Evolutionary conservation across 2,113 vertebrate genomes (phyloP), one percentile per base, ranked within the genome.

Genomic region (Balaenoptera acutorostrata): DNA sequence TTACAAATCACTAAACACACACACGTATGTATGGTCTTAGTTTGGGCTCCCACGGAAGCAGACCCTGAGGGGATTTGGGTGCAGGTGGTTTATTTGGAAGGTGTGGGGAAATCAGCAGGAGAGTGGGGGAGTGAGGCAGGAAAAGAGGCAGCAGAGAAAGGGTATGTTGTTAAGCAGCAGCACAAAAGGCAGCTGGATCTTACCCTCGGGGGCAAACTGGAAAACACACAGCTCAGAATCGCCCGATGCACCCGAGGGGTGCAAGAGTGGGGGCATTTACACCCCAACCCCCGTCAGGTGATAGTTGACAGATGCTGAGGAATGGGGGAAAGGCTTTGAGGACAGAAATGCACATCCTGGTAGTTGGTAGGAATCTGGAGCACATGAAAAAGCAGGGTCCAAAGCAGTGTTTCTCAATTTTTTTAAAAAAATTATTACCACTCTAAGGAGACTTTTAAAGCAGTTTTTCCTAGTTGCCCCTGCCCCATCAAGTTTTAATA

Each of bases 201-300:
- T 23, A 57, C 33, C 21, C n/a, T 20, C 0, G 12, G 10, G 23
- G 90, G 33, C 36, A 36, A 72, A 61, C 41, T 36, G 77, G 61
- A 23, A 59, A 95, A 31, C 82, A 20, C 9, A 6, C 6, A 8
- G 59, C 27, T 64, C 11, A 6, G 75, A 78, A 33, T 2, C 0
- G 0, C 25, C 49, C 15, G 0, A 1, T 0, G 41, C 5, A 2
- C 14, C 61, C 8, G 0, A 0, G 31, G 66, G 21, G 15, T 0
- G 3, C 17, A 25, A 49, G n/a, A 29, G 27, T 9, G 17, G 20
- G 29, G 27, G 1, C 12, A 0, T 8, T 57, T 31, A 36, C 6
- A 63, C 9, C n/a, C 61, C 52, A 29, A 2, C 4, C 5, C 21
- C 29, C 5, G 11, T 29, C 69, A 31, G 39, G 15, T 33, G 18